Conservation (phyloP, 2,113 vertebrate genomes). For the Elephantulus edwardii region DNA sequence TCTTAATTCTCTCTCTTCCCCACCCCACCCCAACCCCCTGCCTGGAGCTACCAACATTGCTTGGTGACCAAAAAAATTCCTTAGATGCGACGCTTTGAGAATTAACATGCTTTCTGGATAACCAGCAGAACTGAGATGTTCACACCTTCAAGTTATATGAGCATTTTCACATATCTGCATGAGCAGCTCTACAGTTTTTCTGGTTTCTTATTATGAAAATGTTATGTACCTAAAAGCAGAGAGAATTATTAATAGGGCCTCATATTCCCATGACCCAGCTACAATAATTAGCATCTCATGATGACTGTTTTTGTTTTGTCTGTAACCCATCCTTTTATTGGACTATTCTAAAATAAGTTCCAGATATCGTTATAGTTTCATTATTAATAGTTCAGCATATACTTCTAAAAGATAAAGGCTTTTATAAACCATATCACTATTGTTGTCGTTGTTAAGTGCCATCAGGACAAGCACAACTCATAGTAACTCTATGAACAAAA, state of each 20-base stretch:
- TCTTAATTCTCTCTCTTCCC: slow-evolving; percentile 26
- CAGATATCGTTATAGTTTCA: not conserved
- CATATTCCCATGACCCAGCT: not conserved
- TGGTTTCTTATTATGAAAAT: not conserved
- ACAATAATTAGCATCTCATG: not conserved
- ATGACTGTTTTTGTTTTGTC: not conserved
- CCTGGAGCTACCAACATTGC: not conserved
- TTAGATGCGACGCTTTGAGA: not conserved
- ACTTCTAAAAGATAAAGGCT: slow-evolving; percentile 15
- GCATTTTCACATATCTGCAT: not conserved
- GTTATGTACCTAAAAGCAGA: not conserved
- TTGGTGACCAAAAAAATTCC: slow-evolving; percentile 12
- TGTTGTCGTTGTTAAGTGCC: too few species aligned
- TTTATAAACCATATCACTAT: not conserved
- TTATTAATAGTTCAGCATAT: not conserved
- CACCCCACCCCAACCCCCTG: too few species aligned
- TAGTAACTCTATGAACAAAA: too few species aligned
- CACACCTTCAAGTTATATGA: not conserved
- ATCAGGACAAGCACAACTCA: too few species aligned
- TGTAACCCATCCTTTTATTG: not conserved
- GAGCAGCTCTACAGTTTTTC: not conserved
- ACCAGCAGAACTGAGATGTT: not conserved
- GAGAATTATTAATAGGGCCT: not conserved
- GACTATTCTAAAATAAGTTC: slow-evolving; percentile 4
- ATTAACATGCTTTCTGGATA: not conserved